A percentile compares a stretch with the other conserved stretches of the same genome.
These are phyloP conservation scores for Hippopotamus amphibius DNA, from an alignment of 2,113 vertebrate genomes.

Conservation along the genomic window DNA sequence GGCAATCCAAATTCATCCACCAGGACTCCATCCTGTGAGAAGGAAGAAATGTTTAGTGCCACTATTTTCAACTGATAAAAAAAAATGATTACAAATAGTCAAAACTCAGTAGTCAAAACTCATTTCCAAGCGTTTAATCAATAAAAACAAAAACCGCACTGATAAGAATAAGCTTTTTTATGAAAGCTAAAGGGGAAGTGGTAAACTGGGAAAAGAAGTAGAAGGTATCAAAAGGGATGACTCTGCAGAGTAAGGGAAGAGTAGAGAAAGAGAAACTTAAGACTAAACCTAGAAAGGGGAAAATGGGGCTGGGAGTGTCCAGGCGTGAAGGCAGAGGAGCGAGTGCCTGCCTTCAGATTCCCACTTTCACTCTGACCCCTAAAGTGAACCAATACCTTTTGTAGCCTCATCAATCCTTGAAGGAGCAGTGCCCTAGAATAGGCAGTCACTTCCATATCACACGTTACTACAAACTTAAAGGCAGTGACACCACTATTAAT, in stretches of 20 bases:
- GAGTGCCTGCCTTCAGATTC: background rate
- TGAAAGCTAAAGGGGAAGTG: background rate
- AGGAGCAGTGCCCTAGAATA: background rate
- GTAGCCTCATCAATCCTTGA: background rate
- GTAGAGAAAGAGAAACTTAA: background rate
- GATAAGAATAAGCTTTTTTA: conserved; percentile 24
- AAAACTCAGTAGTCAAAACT: conserved; percentile 45
- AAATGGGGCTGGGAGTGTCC: too few relatives aligned
- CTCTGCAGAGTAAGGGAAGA: background rate
- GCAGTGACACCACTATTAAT: background rate
- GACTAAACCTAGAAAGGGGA: background rate
- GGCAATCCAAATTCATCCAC: conserved; percentile 99
- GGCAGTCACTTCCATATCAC: background rate
- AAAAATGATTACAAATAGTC: conserved; percentile 19
- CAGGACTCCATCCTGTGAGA: conserved; percentile 94
- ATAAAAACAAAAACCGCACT: conserved; percentile 46
- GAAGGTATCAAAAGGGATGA: background rate
- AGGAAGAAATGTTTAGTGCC: conserved; percentile 58
- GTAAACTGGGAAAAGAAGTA: conserved; percentile 20
- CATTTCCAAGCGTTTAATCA: conserved; percentile 39
- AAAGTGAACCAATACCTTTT: background rate
- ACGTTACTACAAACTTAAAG: background rate
- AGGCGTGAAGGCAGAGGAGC: background rate
- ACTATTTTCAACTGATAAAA: conserved; percentile 13
- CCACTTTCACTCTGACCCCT: background rate